phyloP scores from a whole-genome alignment of 2,113 vertebrate genomes.

The Tragelaphus strepsiceros region DNA sequence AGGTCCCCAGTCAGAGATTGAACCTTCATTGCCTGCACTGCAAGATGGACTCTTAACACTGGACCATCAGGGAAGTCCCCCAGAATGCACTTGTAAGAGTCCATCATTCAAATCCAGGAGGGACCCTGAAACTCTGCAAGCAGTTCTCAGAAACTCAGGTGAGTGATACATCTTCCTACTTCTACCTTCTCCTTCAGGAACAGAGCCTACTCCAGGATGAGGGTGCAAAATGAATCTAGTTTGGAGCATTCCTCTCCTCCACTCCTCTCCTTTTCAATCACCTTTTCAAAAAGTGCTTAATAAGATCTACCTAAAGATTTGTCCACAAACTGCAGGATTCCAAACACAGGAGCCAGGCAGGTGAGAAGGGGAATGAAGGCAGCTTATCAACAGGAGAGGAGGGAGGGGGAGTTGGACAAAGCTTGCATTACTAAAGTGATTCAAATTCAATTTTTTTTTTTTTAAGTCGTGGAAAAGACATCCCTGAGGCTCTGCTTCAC shows the following conservation, averaged over 20 bases:
- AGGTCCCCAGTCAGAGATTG: background rate
- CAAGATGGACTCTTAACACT: background rate
- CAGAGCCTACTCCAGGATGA: background rate
- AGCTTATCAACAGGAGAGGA: background rate
- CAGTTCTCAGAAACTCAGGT: background rate
- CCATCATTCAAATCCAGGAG: background rate
- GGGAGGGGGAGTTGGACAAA: background rate
- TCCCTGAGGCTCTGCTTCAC: background rate
- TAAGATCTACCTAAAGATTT: background rate
- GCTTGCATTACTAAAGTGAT: background rate
- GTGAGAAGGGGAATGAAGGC: background rate
- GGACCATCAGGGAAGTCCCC: background rate
- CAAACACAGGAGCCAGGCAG: background rate
- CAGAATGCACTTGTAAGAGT: background rate
- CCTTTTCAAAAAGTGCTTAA: background rate
- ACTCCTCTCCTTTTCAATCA: background rate
- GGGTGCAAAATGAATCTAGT: background rate
- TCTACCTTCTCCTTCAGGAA: background rate
- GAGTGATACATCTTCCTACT: background rate
- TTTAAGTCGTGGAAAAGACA: background rate
- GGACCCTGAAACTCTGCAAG: background rate
- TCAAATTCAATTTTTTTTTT: background rate
- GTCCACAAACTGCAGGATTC: too few relatives aligned
- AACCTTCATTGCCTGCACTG: background rate
- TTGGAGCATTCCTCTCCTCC: background rate